phyloP scores from a whole-genome alignment of 1,140 invertebrate species.

The Drosophila ficusphila region DNA sequence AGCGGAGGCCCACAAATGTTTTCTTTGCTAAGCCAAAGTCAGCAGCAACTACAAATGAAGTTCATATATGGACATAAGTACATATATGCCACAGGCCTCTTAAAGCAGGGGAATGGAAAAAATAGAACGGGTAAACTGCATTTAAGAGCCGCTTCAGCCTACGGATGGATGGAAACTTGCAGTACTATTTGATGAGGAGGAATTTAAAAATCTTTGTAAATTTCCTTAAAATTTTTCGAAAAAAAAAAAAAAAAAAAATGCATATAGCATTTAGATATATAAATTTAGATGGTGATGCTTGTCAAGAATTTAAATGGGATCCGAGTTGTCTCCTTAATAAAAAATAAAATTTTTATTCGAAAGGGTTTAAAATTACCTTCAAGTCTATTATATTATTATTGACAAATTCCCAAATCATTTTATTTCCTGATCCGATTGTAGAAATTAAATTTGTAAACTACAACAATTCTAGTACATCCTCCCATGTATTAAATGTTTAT shows the following conservation, averaged over 20 bases:
- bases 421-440: slow-evolving; percentile 1
- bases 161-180: slow-evolving; percentile 6
- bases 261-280: too few relatives aligned
- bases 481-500: background rate
- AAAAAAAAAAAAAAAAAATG: too few relatives aligned
- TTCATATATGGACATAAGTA: slow-evolving; percentile 25
- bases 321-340: too few relatives aligned
- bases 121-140: slow-evolving; percentile 29
- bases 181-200: slow-evolving; percentile 32
- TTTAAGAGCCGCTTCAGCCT: slow-evolving; percentile 51
- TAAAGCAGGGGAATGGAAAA: background rate
- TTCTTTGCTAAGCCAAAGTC: slow-evolving; percentile 60
- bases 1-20: slow-evolving; percentile 61
- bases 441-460: slow-evolving; percentile 7
- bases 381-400: too few relatives aligned
- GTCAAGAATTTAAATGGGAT: too few relatives aligned
- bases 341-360: too few relatives aligned
- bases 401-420: too few relatives aligned
- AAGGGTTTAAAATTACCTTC: too few relatives aligned
- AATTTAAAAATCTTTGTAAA: slow-evolving; percentile 4
- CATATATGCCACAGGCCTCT: slow-evolving; percentile 9
- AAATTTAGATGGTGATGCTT: too few relatives aligned
- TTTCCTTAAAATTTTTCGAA: background rate
- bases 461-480: background rate
- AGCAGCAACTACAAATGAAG: slow-evolving; percentile 35